Base-by-base conservation (phyloP, 2,888 invertebrate genomes). In the Ormyrus labotus region DNA sequence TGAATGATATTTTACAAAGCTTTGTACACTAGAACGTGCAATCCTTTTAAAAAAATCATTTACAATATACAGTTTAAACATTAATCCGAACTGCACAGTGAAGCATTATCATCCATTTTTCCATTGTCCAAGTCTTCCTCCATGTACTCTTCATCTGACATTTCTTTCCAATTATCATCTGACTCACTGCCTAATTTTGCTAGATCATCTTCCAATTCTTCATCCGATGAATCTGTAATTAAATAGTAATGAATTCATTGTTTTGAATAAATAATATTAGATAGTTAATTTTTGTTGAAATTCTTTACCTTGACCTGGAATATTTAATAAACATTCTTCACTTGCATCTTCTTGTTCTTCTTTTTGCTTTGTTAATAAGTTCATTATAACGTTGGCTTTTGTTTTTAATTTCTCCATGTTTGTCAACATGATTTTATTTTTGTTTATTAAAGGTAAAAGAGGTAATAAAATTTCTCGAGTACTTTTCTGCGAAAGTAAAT, bases 401-500 rank as follows among this genome's bases (percentile, higher is more conserved):
- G 95, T 95, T 85, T 92, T 92, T 73, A 95, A 90, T 85, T 92
- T 92, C 65, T 92, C 92, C 80, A 94, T 87, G 65, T 93, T 92
- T 4, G 92, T 90, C 72, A 93, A 90, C 47, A 93, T 88, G 11
- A 90, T 89, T 69, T 93, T 89, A 83, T 94, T 90, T 6, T 92
- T 92, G 83, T 94, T 92, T 81, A 95, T 92, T 63, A 92, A 91
- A 81, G 92, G 92, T 85, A 94, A 90, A 82, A 94, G 90, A 4
- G 93, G 92, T 11, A 92, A 91, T 65, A 95, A 89, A 11, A 92
- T 87, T 55, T 93, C 92, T 6, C 92, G 91, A 53, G 94, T 89
- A 73, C 93, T 92, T 6, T 94, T 93, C 88, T 94, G 93, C 4
- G 94, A 92, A 86, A 94, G 91, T 34, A 95, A 88, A 84, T 94